A percentile compares a stretch with the other conserved stretches of the same genome.
These are phyloP conservation scores for Drosophila rellima DNA, from an alignment of 2,888 invertebrate genomes.

Conservation along the genomic window DNA sequence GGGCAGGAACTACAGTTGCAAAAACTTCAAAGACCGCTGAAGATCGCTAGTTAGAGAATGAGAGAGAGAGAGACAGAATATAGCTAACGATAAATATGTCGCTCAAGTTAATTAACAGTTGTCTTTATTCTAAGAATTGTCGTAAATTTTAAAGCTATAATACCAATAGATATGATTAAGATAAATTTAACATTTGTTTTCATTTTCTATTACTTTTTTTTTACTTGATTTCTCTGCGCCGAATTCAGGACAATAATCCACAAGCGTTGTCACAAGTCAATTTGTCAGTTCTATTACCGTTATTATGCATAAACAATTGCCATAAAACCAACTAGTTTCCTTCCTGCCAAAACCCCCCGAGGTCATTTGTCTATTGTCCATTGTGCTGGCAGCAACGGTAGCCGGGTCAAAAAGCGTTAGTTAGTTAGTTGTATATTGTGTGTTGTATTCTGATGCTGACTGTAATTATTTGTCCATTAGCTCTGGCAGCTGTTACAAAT, in stretches of 20 bases:
- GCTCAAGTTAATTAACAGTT: background rate
- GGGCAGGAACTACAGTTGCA: conserved; percentile 46
- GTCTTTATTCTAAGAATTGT: background rate
- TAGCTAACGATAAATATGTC: background rate
- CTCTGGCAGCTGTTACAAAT: conserved; percentile 62
- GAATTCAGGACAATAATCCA: conserved; percentile 5
- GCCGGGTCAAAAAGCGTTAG: conserved; percentile 49
- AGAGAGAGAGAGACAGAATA: background rate
- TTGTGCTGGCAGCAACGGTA: conserved; percentile 39
- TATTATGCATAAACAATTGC: conserved; percentile 68
- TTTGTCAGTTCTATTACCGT: conserved; percentile 41
- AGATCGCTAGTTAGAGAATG: background rate
- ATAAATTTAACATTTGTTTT: background rate
- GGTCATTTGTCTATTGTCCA: conserved; percentile 32
- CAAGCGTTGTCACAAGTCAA: conserved; percentile 23
- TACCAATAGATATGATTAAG: background rate
- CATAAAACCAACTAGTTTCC: conserved; percentile 48
- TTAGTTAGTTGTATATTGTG: conserved; percentile 11
- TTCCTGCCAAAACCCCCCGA: conserved; percentile 12
- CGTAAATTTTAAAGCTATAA: background rate
- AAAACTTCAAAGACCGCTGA: conserved; percentile 21
- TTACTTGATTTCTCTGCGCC: background rate
- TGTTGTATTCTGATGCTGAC: conserved; percentile 36
- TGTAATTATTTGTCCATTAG: conserved; percentile 77
- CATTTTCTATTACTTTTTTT: background rate